Evolutionary conservation across 2,113 vertebrate species (phyloP).

Genomic region (Danionella cerebrum): DNA sequence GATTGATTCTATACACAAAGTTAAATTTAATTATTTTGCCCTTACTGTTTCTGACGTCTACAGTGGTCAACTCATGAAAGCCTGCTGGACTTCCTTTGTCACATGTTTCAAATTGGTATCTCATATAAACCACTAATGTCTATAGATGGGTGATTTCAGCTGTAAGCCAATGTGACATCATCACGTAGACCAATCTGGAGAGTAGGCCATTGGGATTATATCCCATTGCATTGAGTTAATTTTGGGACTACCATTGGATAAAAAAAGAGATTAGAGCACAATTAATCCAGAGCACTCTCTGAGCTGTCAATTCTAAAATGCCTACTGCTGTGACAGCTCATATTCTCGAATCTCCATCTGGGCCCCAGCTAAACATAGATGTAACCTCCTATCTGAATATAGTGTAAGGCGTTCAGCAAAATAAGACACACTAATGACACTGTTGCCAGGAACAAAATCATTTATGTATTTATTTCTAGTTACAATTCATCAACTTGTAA

Average conservation of each 20-base stretch:
- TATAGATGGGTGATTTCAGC: background rate
- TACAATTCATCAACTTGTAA: background rate
- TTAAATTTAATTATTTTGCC: too few species aligned
- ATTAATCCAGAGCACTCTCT: conserved; percentile 49
- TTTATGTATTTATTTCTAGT: background rate
- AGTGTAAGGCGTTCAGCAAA: conserved; percentile 1
- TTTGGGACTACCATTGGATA: conserved; percentile 55
- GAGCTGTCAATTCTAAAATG: conserved; percentile 35
- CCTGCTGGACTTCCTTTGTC: background rate
- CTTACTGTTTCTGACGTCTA: too few species aligned
- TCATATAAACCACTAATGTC: background rate
- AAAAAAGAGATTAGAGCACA: conserved; percentile 58
- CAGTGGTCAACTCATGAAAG: too few species aligned
- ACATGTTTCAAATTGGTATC: background rate
- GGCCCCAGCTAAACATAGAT: conserved; percentile 54
- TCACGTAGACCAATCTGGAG: conserved; percentile 17
- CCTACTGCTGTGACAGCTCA: conserved; percentile 51
- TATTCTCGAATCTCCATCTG: conserved; percentile 55
- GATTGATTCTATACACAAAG: too few species aligned
- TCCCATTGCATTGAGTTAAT: conserved; percentile 57
- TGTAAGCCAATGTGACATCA: conserved; percentile 12
- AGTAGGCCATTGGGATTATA: conserved; percentile 47
- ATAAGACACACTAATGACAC: too few species aligned
- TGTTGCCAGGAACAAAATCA: too few species aligned
- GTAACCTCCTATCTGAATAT: conserved; percentile 48